Percentiles rank a stretch among this genome's conserved stretches.
phyloP scores from a whole-genome alignment of 2,113 vertebrate species.

The Megaleporinus macrocephalus region DNA sequence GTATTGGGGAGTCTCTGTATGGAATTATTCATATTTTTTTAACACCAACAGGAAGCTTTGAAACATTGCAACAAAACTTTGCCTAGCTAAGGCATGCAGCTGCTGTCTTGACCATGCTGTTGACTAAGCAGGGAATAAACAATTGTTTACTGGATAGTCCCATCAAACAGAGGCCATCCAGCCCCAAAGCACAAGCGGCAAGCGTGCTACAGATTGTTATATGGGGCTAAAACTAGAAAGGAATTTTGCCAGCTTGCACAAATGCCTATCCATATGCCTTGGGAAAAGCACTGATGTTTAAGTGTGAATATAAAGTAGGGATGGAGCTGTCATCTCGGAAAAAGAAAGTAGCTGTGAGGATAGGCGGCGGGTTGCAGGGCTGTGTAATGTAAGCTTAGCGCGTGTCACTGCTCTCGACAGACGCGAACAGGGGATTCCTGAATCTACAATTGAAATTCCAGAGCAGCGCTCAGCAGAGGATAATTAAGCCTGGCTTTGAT shows the following conservation, averaged over 20 bases:
- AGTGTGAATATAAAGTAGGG: slow-evolving; percentile 32
- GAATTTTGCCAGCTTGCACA: slow-evolving; percentile 22
- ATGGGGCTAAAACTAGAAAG: slow-evolving; percentile 5
- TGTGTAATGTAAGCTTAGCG: slow-evolving; percentile 44
- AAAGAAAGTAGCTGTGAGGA: slow-evolving; percentile 36
- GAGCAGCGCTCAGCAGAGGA: slow-evolving; percentile 14
- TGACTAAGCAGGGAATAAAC: too few species aligned
- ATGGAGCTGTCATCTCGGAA: slow-evolving; percentile 21
- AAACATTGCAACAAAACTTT: not conserved
- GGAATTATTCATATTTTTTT: not conserved
- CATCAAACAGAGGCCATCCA: too few species aligned
- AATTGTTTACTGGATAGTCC: too few species aligned
- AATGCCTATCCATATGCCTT: slow-evolving; percentile 2
- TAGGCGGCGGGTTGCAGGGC: slow-evolving; percentile 14
- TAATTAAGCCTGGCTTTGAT: slow-evolving; percentile 46
- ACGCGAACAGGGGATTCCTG: slow-evolving; percentile 35
- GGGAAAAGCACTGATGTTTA: slow-evolving; percentile 33
- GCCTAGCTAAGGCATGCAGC: not conserved
- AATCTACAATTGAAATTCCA: slow-evolving; percentile 45
- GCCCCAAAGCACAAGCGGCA: not conserved
- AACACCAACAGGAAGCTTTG: not conserved
- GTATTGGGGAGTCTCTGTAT: too few species aligned
- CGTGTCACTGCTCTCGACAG: slow-evolving; percentile 33
- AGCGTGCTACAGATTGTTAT: not conserved
- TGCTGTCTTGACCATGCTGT: not conserved